Evolutionary conservation across 1,140 invertebrate genomes (phyloP).

Genomic region (Coelopa frigida): DNA sequence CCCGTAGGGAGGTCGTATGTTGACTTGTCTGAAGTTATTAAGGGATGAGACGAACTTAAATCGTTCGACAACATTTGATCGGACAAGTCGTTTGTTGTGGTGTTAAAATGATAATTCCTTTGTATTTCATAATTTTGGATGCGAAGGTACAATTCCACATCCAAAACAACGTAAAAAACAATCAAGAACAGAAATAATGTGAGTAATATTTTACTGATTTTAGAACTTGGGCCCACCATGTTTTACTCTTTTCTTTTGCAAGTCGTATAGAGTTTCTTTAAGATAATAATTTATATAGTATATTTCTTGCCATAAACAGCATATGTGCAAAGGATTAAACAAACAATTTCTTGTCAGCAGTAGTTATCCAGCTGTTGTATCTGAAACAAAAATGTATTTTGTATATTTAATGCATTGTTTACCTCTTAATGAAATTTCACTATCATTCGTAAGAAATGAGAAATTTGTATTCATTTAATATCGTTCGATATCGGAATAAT

Average conservation of each 20-base stretch:
- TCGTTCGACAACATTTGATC: slow-evolving; percentile 2
- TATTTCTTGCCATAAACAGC: neutral
- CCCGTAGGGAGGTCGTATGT: slow-evolving; percentile 24
- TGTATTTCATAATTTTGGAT: slow-evolving; percentile 53
- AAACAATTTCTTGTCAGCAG: neutral
- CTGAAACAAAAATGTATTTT: no score
- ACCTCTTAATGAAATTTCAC: no score
- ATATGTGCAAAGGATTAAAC: neutral
- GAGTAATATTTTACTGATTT: slow-evolving; percentile 52
- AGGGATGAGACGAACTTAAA: slow-evolving; percentile 15
- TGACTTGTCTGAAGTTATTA: slow-evolving; percentile 12
- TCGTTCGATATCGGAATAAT: no score
- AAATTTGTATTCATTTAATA: no score
- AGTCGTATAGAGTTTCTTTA: neutral
- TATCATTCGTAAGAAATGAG: no score
- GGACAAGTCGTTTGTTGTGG: slow-evolving; percentile 12
- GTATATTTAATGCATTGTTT: no score
- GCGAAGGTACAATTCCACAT: slow-evolving; percentile 52
- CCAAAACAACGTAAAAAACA: slow-evolving; percentile 55
- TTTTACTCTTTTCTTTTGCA: slow-evolving; percentile 18
- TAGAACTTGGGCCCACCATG: slow-evolving; percentile 53
- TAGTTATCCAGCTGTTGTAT: neutral
- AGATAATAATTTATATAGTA: neutral
- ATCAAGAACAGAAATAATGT: slow-evolving; percentile 47
- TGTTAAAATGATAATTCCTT: slow-evolving; percentile 36